These are phyloP conservation scores for Drosophila pallidifrons DNA, from an alignment of 1,140 invertebrate genomes.

Conservation along the genomic window DNA sequence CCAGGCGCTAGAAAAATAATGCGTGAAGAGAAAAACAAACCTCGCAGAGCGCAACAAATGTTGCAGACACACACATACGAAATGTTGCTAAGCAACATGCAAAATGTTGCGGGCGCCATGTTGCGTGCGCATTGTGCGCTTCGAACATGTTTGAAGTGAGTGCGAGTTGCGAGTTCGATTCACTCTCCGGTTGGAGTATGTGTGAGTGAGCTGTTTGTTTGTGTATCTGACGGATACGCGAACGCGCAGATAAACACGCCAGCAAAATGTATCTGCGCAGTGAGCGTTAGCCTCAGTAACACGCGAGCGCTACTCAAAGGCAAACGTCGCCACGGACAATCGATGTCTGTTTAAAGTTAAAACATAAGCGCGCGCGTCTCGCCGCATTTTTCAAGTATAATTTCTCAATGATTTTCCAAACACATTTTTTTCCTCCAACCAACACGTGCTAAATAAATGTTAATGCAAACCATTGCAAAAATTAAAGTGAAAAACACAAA, in stretches of 20 bases:
- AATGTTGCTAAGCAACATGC: conserved; percentile 25
- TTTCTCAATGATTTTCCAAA: conserved; percentile 27
- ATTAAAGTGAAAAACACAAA: conserved; percentile 13
- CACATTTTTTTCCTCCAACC: conserved; percentile 1
- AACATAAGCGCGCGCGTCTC: conserved; percentile 56
- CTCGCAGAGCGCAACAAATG: conserved; percentile 19
- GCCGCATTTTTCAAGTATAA: conserved; percentile 18
- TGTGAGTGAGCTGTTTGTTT: conserved; percentile 18
- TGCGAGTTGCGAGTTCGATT: conserved; percentile 10
- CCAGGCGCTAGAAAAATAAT: conserved; percentile 8
- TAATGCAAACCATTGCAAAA: conserved; percentile 16
- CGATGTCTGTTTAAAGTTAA: conserved; percentile 29
- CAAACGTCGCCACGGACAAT: conserved; percentile 43
- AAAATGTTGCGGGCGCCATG: conserved; percentile 7
- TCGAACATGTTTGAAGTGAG: conserved; percentile 38
- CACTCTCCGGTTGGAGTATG: not conserved
- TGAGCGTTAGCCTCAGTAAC: conserved; percentile 69
- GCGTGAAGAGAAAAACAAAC: not conserved
- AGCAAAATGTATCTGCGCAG: conserved; percentile 75
- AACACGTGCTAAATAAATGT: conserved; percentile 4
- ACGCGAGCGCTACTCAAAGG: conserved; percentile 68
- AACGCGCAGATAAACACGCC: conserved; percentile 56
- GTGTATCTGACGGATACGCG: conserved; percentile 54
- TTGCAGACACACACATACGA: not conserved
- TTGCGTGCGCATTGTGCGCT: conserved; percentile 4